Evolutionary conservation across 2,888 invertebrate genomes (phyloP).

Genomic region (Taenaris catops): DNA sequence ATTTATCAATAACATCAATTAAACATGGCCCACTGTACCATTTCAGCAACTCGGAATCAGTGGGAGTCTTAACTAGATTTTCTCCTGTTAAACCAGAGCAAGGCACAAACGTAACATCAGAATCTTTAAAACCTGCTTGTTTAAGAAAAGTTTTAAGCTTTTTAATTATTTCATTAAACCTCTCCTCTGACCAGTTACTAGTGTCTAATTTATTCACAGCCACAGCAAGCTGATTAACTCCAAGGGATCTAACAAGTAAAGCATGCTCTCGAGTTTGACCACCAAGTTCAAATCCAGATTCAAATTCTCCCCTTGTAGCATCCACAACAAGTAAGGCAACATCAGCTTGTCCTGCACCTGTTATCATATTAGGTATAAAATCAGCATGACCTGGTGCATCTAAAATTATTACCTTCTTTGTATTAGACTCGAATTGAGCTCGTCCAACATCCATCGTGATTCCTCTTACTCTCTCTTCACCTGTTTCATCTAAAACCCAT

Average conservation of each 20-base stretch:
- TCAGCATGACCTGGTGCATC: slow-evolving; percentile 99
- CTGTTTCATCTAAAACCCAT: slow-evolving; percentile 99
- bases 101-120: slow-evolving; percentile 93
- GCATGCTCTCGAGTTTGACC: slow-evolving; percentile 99
- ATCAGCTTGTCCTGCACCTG: slow-evolving; percentile 98
- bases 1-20: slow-evolving; percentile 91
- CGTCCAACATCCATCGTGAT: slow-evolving; percentile 99
- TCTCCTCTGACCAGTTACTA: slow-evolving; percentile 93
- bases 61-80: slow-evolving; percentile 88
- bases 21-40: slow-evolving; percentile 94
- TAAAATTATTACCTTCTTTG: slow-evolving; percentile 89
- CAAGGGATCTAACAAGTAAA: slow-evolving; percentile 91
- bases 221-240: slow-evolving; percentile 95
- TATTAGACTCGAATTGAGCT: slow-evolving; percentile 93
- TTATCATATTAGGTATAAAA: slow-evolving; percentile 99
- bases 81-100: slow-evolving; percentile 98
- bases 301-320: slow-evolving; percentile 98
- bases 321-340: slow-evolving; percentile 98
- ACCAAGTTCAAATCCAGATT: slow-evolving; percentile 98
- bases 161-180: slow-evolving; percentile 93
- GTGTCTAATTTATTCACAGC: slow-evolving; percentile 99
- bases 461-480: slow-evolving; percentile 96
- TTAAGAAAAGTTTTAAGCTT: slow-evolving; percentile 92
- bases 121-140: slow-evolving; percentile 94
- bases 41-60: slow-evolving; percentile 80